These are phyloP conservation scores for Gryon sp. DNA, from an alignment of 1,140 invertebrate species.

Conservation along the genomic window DNA sequence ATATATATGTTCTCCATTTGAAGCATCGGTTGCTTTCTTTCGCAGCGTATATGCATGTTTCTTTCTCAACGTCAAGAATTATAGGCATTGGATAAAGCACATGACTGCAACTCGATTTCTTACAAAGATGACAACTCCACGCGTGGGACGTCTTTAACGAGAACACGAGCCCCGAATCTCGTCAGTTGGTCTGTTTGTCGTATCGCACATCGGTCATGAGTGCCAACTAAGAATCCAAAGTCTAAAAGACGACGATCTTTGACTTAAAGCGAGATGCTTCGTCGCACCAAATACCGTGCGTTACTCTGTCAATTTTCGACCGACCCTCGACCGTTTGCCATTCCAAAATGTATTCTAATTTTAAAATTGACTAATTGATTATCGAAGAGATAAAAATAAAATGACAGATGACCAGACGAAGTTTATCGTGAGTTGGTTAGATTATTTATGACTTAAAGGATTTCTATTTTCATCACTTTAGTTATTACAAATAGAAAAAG, in stretches of 20 bases:
- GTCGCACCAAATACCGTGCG: conserved; percentile 51
- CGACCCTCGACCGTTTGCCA: conserved; percentile 43
- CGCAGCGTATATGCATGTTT: conserved; percentile 4
- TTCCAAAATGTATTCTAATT: conserved; percentile 16
- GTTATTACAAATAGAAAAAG: no score
- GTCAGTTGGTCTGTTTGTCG: conserved; percentile 48
- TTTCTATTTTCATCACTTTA: no score
- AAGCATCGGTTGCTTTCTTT: conserved; percentile 49
- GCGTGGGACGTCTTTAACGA: conserved; percentile 59
- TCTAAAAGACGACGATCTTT: conserved; percentile 46
- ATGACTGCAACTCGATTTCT: conserved; percentile 40
- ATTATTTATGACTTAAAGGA: no score
- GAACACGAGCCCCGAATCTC: conserved; percentile 59
- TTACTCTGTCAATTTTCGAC: conserved; percentile 50
- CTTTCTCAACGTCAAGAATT: conserved; percentile 19
- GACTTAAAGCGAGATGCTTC: conserved; percentile 46
- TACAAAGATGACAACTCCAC: conserved; percentile 47
- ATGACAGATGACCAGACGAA: no score
- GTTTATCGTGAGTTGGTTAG: no score
- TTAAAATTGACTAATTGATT: neutral
- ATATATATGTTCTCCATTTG: conserved; percentile 52
- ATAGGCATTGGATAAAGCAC: conserved; percentile 37
- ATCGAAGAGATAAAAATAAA: neutral
- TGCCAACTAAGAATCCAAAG: conserved; percentile 56
- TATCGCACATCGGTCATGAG: conserved; percentile 62